phyloP scores from a whole-genome alignment of 2,113 vertebrate species.

The Budorcas taxicolor region DNA sequence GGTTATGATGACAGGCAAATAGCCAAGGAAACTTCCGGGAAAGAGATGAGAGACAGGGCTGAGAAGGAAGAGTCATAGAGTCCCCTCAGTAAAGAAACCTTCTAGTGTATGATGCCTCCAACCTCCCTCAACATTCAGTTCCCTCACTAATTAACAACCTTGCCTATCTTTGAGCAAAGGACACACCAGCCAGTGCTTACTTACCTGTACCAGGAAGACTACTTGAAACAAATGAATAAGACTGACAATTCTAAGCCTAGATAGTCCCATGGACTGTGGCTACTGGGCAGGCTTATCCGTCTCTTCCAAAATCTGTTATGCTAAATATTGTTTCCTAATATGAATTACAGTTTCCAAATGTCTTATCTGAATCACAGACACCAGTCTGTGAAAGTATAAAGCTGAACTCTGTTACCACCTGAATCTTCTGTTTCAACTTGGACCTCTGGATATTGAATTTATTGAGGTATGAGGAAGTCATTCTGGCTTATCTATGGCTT shows the following conservation, averaged over 20 bases:
- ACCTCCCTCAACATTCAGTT: neutral
- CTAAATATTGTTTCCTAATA: neutral
- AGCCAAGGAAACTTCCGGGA: neutral
- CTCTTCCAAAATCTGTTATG: neutral
- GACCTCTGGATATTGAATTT: neutral
- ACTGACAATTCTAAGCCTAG: neutral
- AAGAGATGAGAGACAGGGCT: neutral
- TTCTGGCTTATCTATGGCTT: neutral
- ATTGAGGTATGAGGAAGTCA: neutral
- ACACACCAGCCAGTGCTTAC: neutral
- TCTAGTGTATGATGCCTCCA: neutral
- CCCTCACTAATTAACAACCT: neutral
- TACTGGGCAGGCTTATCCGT: neutral
- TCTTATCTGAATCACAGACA: neutral
- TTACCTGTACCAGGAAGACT: neutral
- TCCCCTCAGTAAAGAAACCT: neutral
- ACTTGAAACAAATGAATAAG: neutral
- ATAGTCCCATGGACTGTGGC: neutral
- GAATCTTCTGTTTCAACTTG: neutral
- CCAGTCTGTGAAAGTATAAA: neutral
- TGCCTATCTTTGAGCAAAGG: neutral
- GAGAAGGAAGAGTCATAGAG: neutral
- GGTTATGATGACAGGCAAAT: neutral
- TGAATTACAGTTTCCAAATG: neutral
- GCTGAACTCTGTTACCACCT: neutral